Base-by-base conservation (phyloP, 2,113 vertebrate genomes). In the Verasper variegatus region DNA sequence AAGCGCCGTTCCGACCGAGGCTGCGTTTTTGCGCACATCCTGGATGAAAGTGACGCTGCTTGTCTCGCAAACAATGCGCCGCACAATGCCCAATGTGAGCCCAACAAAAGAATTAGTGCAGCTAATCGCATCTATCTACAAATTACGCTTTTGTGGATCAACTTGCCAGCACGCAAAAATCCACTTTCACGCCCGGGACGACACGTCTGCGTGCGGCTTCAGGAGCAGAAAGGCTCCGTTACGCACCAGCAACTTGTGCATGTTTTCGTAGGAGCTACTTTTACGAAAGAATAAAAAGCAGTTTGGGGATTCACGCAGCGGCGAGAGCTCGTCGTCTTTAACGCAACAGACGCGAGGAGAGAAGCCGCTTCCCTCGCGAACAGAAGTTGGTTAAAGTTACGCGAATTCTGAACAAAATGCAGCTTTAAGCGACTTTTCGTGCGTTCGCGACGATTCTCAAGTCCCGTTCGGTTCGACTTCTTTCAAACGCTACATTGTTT, bases 41-140 rank as follows among this genome's bases (percentile, higher is more conserved):
- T 72, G 51, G 14, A 72, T 63, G 60, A 87, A 90, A 91, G 85
- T 90, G 84, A 64, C 80, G 70, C 35, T 12, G 59, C 75, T 88
- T 74, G 74, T 85, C 81, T 70, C 15, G 78, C 72, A 86, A 89
- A 92, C 89, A 89, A 88, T 74, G 80, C 85, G 57, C 79, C 4
- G 68, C 78, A 80, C 82, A 82, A 71, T 63, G 80, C 84, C 76
- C 70, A 67, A 85, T 83, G 82, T 76, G 83, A 51, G 83, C 69
- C 86, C 88, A 86, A 93, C 92, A 92, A 93, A 91, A 92, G 87
- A 89, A 88, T 89, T 81, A 92, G 84, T 87, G 81, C n/a, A 57
- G 86, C 84, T 92, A 86, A 90, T 92, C 82, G 84, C 89, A 27
- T 88, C 78, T 78, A 35, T 66, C 62, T 82, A 37, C 80, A 74